Evolutionary conservation across 2,113 vertebrate species (phyloP), one percentile per base, ranked within the genome.

Genomic region (Ancistrus triradiatus): DNA sequence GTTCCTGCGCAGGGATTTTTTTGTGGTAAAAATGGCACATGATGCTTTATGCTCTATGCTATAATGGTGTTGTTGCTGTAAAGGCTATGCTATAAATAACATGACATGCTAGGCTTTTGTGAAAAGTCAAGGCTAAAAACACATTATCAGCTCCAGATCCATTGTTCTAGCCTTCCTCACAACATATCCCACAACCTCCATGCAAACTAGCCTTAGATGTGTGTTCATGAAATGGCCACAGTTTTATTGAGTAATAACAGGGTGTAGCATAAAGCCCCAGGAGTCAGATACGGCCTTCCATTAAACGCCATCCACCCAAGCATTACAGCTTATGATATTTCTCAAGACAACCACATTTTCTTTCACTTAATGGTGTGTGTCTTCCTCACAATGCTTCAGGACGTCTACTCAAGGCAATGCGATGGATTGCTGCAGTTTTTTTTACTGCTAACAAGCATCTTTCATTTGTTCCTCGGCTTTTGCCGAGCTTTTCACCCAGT

Each of bases 371-470:
- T 25, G 6, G 28, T 7, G n/a, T n/a, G n/a, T n/a, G 25, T 51
- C 38, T 62, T 63, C 49, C 43, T 14, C 8, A 21, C 38, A 17
- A 8, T 9, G 47, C 15, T 51, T 40, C 47, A 28, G 15, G n/a
- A 17, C 42, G 33, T 24, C 44, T 27, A 42, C 49, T 52, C 17
- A 11, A 63, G 22, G 35, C 48, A 52, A 28, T 28, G 5, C 19
- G 18, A 52, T 10, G 22, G 24, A 31, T 52, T 43, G 31, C 28
- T 47, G 31, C 14, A 6, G 33, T 31, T 38, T 38, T 42, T 42
- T 35, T 47, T 22, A 8, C 24, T n/a, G 18, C 28, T 60, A 60
- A 60, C 58, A 47, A 60, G 43, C 42, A 28, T 47, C 28, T 60
- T 60, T 60, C 58, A 33, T 33, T 15, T 59, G 57, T 21, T 1